These are phyloP conservation scores for Phymanthus crucifer DNA, from an alignment of 92 coral and sea anemone genomes.

Conservation along the genomic window DNA sequence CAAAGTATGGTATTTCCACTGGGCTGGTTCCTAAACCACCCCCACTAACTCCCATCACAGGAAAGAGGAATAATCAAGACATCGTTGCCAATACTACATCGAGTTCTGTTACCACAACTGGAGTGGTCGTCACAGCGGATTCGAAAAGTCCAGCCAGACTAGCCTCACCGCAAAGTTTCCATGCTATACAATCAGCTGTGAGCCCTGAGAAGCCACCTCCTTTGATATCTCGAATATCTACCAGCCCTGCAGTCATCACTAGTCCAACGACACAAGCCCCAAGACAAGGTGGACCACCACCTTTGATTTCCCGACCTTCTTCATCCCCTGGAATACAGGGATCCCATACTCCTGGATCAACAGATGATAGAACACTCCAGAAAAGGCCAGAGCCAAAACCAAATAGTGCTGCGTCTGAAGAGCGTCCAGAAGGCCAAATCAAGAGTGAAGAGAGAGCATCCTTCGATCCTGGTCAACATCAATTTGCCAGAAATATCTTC, in stretches of 20 bases:
- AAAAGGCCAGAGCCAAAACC: conserved; percentile 1
- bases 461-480: conserved; percentile 9
- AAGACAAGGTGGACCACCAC: conserved; percentile 68
- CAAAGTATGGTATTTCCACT: conserved; percentile 85
- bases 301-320: conserved; percentile 57
- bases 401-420: background rate
- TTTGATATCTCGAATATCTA: conserved; percentile 40
- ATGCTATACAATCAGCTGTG: conserved; percentile 22
- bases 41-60: conserved; percentile 93
- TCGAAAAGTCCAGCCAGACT: conserved; percentile 52
- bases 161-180: conserved; percentile 48
- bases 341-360: background rate
- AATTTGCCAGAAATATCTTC: conserved; percentile 67
- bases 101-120: conserved; percentile 33
- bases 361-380: background rate
- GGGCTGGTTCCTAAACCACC: conserved; percentile 97
- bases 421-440: background rate
- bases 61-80: conserved; percentile 48
- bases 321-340: conserved; percentile 42
- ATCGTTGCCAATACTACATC: conserved; percentile 15
- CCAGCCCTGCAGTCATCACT: conserved; percentile 34
- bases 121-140: conserved; percentile 6
- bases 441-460: conserved; percentile 13
- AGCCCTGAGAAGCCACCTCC: conserved; percentile 75
- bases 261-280: conserved; percentile 30